Evolutionary conservation across 2,888 invertebrate species (phyloP), one percentile per base, ranked within the genome.

Genomic region (Tetragonisca angustula): DNA sequence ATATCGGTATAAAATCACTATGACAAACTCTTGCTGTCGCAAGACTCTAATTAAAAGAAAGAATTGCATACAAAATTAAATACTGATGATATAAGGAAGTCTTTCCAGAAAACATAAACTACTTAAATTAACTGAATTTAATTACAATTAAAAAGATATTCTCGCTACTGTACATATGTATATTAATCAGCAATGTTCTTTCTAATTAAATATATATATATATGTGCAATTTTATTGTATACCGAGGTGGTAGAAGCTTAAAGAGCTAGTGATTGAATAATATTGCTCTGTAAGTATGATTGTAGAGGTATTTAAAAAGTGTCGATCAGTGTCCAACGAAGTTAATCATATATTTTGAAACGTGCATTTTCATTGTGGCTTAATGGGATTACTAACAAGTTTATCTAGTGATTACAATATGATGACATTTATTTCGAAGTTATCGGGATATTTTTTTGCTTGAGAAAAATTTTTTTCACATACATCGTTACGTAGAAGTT

Each of bases 101-200:
- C 59, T 77, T 77, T 73, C 64, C 24, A 54, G 52, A 21, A 70
- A 74, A 27, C 1, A 43, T 1, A 56, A 24, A 54, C 27, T 27
- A 76, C 24, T 27, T 65, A 70, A 69, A 50, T 50, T 68, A 11
- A 49, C n/a, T 56, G n/a, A 62, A 76, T 54, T 64, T 65, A 54
- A 69, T 49, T 85, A 69, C 49, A 80, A 78, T 43, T 62, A 65
- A 65, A 67, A 21, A 81, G 76, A 68, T 81, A 81, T 77, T 87
- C 81, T 85, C 68, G 65, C 75, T 78, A 77, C 52, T 89, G 87
- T 89, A 89, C 68, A 89, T 89, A 87, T 87, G 86, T 87, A 87
- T 81, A 86, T 87, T 86, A 83, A 83, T 56, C 65, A 77, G 71
- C 80, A 82, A 79, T 81, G 84, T 81, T 79, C 76, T 84, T 69